Evolutionary conservation across 2,888 invertebrate genomes (phyloP).

Genomic region (Kuschelorhynchus macadamiae): DNA sequence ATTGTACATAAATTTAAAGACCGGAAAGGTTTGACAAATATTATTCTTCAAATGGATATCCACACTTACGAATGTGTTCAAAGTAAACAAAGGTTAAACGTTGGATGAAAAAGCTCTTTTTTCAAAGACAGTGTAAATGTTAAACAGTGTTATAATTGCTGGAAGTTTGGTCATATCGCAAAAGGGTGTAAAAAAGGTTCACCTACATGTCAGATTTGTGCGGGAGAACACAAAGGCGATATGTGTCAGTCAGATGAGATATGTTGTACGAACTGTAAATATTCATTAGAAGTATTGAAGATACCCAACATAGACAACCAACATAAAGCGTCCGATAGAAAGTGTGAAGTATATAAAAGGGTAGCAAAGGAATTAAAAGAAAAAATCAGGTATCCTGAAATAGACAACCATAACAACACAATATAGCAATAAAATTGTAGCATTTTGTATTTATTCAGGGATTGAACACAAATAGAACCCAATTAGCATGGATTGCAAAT

Average conservation of each 20-base stretch:
- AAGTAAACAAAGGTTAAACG: background rate
- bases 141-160: slow-evolving; percentile 27
- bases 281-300: slow-evolving; percentile 30
- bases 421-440: slow-evolving; percentile 10
- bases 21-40: slow-evolving; percentile 6
- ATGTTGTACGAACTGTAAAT: slow-evolving; percentile 28
- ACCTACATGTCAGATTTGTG: slow-evolving; percentile 3
- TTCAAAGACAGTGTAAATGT: slow-evolving; percentile 18
- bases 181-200: slow-evolving; percentile 16
- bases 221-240: background rate
- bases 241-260: background rate
- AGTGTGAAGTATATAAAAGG: slow-evolving; percentile 20
- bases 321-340: slow-evolving; percentile 4
- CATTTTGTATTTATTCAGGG: background rate
- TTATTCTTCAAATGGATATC: slow-evolving; percentile 6
- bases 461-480: slow-evolving; percentile 6
- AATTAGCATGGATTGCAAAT: slow-evolving; percentile 7
- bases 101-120: slow-evolving; percentile 19
- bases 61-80: background rate
- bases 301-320: slow-evolving; percentile 10
- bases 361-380: slow-evolving; percentile 10
- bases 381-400: slow-evolving; percentile 1
- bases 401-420: background rate
- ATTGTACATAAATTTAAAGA: background rate
- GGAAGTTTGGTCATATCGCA: slow-evolving; percentile 3